Conservation (phyloP, 2,888 invertebrate genomes). For the Athalia cordata region DNA sequence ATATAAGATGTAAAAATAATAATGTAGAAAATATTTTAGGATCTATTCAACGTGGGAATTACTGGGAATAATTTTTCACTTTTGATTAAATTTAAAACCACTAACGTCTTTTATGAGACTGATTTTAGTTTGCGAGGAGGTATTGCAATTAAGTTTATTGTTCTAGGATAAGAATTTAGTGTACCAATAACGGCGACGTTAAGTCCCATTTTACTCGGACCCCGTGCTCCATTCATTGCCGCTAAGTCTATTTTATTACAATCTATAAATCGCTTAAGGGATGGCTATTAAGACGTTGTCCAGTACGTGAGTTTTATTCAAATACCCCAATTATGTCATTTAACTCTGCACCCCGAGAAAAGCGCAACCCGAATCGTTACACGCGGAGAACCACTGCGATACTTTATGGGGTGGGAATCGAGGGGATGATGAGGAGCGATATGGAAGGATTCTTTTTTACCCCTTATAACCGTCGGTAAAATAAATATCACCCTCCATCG, state of each 20-base stretch:
- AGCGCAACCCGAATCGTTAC: not conserved
- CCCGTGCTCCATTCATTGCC: not conserved
- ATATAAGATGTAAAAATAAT: too few species aligned
- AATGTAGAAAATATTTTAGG: too few species aligned
- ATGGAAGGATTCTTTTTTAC: too few species aligned
- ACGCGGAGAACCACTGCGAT: conserved; percentile 11
- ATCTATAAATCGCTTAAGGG: conserved; percentile 63
- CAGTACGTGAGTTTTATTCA: conserved; percentile 63
- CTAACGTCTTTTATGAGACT: too few species aligned
- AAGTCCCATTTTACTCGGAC: too few species aligned
- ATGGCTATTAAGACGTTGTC: conserved; percentile 51
- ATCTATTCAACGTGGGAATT: too few species aligned
- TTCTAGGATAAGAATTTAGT: conserved; percentile 27
- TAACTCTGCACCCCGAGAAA: not conserved
- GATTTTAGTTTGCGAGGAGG: not conserved
- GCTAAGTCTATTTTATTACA: conserved; percentile 55
- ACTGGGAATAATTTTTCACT: too few species aligned
- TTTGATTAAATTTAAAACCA: too few species aligned
- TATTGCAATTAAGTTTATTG: conserved; percentile 12
- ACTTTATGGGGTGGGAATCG: too few species aligned
- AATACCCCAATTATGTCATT: conserved; percentile 55
- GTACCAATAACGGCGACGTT: conserved; percentile 6
- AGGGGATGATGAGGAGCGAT: too few species aligned
- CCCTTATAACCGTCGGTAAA: not conserved
- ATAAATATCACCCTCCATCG: not conserved